These are phyloP conservation scores for Nasonia vitripennis DNA, from an alignment of 1,140 invertebrate genomes.

Conservation along the genomic window DNA sequence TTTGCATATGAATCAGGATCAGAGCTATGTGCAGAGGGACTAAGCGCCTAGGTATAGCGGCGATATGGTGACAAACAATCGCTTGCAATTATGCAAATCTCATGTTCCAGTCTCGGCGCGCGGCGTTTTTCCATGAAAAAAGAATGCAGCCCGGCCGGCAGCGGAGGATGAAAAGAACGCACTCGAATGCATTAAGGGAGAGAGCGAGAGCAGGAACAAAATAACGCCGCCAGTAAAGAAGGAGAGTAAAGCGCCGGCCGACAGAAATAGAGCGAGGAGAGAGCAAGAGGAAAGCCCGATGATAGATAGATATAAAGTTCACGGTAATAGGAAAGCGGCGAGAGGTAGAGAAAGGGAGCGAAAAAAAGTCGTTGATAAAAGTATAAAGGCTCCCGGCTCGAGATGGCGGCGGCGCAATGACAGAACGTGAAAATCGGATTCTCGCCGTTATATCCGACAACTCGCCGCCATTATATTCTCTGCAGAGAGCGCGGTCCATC, in stretches of 20 bases:
- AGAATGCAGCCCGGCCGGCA: background rate
- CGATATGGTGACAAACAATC: conserved; percentile 72
- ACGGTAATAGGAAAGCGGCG: conserved; percentile 30
- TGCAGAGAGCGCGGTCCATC: conserved; percentile 31
- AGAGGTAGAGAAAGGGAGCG: background rate
- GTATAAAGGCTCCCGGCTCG: background rate
- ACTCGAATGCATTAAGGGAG: conserved; percentile 24
- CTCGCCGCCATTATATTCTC: conserved; percentile 27
- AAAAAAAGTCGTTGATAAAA: conserved; percentile 25
- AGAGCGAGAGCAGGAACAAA: conserved; percentile 33
- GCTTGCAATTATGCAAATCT: conserved; percentile 72
- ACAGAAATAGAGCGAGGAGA: background rate
- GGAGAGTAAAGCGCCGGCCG: conserved; percentile 1
- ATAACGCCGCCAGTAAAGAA: conserved; percentile 49
- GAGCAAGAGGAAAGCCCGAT: conserved; percentile 32
- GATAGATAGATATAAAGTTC: conserved; percentile 40
- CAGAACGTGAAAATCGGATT: conserved; percentile 47
- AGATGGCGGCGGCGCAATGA: conserved; percentile 9
- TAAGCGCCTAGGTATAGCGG: conserved; percentile 51
- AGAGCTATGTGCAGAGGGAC: conserved; percentile 35
- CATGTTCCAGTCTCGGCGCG: conserved; percentile 59
- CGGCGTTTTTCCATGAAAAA: conserved; percentile 6
- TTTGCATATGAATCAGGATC: conserved; percentile 72
- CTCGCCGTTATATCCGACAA: conserved; percentile 24
- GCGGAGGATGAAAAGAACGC: background rate